These are phyloP conservation scores for Maniola hyperantus DNA, from an alignment of 2,888 invertebrate species.

Conservation along the genomic window DNA sequence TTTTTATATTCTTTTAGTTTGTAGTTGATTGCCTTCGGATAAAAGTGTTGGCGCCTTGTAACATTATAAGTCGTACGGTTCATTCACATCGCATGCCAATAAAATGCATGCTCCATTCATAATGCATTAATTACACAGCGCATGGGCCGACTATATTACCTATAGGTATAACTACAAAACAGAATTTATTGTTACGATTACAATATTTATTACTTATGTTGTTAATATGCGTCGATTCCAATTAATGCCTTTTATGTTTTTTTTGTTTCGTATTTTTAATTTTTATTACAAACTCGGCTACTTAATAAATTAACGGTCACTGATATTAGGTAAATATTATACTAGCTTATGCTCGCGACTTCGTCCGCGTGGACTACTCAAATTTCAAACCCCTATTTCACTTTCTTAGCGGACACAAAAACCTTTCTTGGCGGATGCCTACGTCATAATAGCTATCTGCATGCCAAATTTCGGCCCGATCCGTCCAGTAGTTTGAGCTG, in stretches of 20 bases:
- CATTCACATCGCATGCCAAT: conserved; percentile 51
- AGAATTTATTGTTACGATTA: conserved; percentile 4
- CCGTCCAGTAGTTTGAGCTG: too few species aligned
- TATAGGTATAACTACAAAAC: background rate
- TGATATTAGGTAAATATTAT: too few species aligned
- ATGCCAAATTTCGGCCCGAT: too few species aligned
- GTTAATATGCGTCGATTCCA: background rate
- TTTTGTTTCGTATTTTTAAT: background rate
- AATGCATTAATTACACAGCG: conserved; percentile 39
- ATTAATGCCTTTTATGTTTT: background rate
- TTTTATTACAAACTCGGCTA: background rate
- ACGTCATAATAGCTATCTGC: too few species aligned
- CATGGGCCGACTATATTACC: conserved; percentile 3
- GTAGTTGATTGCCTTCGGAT: conserved; percentile 6
- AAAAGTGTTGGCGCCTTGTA: conserved; percentile 10
- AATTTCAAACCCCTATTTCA: too few species aligned
- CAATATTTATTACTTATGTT: background rate
- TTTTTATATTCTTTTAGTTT: too few species aligned
- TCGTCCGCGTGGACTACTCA: too few species aligned
- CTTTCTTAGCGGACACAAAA: too few species aligned
- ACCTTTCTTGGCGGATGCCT: too few species aligned
- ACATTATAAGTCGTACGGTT: conserved; percentile 46
- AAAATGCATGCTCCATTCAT: conserved; percentile 47
- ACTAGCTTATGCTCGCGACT: too few species aligned
- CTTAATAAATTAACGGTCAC: background rate